A percentile compares a stretch with the other conserved stretches of the same genome.
Evolutionary conservation across 2,797 vertebrate species (phyloP).

Genomic region (Oryzias sinensis): DNA sequence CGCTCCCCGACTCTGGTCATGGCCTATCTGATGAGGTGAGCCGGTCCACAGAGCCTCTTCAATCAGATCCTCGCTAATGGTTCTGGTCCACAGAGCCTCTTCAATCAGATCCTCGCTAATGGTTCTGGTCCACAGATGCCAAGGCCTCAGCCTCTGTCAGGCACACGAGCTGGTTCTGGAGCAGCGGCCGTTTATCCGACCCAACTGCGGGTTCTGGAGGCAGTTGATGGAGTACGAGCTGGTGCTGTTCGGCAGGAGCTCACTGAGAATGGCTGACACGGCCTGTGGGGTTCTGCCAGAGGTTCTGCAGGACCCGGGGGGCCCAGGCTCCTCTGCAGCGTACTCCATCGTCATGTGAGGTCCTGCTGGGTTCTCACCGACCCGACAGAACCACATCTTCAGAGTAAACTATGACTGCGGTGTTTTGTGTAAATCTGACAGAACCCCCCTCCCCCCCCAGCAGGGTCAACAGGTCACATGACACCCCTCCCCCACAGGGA

Average conservation of each 20-base stretch:
- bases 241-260: slow-evolving; percentile 50
- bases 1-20: slow-evolving; percentile 69
- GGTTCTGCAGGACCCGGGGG: slow-evolving; percentile 20
- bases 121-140: slow-evolving; percentile 35
- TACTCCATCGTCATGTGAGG: slow-evolving; percentile 58
- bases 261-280: slow-evolving; percentile 57
- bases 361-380: too few species aligned
- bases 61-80: background rate
- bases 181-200: slow-evolving; percentile 65
- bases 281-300: slow-evolving; percentile 60
- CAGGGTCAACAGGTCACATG: too few species aligned
- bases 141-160: slow-evolving; percentile 52
- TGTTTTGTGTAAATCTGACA: too few species aligned
- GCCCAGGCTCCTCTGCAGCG: background rate
- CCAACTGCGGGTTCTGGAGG: slow-evolving; percentile 77
- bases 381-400: background rate
- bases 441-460: too few species aligned
- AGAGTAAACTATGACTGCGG: background rate
- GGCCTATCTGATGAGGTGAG: slow-evolving; percentile 71
- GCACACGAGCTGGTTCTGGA: slow-evolving; percentile 59
- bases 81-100: slow-evolving; percentile 29
- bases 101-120: background rate
- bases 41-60: background rate
- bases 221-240: slow-evolving; percentile 73
- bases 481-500: too few species aligned